Base-by-base conservation (phyloP, 2,888 invertebrate species). In the Teinopalpus imperialis region DNA sequence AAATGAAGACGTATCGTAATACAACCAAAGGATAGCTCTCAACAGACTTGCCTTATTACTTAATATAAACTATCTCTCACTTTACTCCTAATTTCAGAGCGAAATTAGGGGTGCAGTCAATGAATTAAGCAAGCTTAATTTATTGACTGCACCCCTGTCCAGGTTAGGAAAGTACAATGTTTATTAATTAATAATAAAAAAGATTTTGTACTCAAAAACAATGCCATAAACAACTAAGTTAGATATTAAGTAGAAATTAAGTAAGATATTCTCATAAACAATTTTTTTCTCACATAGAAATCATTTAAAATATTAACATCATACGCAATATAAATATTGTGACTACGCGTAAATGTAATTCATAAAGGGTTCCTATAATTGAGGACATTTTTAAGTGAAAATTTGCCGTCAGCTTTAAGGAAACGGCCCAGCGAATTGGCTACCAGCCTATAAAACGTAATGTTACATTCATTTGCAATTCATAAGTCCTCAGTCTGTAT, bases 401-500 rank as follows among this genome's bases (percentile, higher is more conserved):
- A 85, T 85, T 81, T 78, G 79, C 69, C 75, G 69, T 72, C 78
- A 75, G 64, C 69, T 73, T 59, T 53, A 58, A 79, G 78, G 73
- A 81, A 87, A 83, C 74, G 79, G 75, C 65, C 71, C 76, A 67
- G 71, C 76, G 83, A 87, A 87, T 86, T 83, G 86, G 82, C 81
- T 81, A 86, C 85, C 80, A 80, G 78, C 77, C 86, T 79, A 86
- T 86, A 85, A 87, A 87, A 83, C 71, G 80, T 82, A 83, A 86
- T 81, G 86, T 83, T 79, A 81, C 82, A 86, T 83, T 81, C 86
- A 88, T 87, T 87, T 87, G 86, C 83, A 87, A 87, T 88, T 87
- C 85, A 82, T 82, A 79, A 78, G 77, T 81, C 81, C 79, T 85
- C 81, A 79, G 78, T 71, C 81, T 75, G 82, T 86, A 83, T 86